phyloP scores from a whole-genome alignment of 2,797 vertebrate species.

The Arrhamphus sclerolepis region DNA sequence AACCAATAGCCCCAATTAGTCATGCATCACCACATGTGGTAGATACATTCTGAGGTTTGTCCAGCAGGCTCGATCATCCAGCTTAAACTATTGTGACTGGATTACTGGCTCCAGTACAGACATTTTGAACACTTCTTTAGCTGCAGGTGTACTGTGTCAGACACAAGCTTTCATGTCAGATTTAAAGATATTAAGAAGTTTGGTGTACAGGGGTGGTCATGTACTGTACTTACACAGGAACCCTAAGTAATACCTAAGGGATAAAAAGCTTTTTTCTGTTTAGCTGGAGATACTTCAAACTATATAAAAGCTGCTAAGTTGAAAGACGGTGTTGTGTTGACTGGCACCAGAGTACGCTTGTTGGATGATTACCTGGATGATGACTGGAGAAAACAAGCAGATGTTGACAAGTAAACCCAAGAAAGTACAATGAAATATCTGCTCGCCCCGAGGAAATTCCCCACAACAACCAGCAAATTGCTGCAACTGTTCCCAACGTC shows the following conservation, averaged over 20 bases:
- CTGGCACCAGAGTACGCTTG: too few relatives aligned
- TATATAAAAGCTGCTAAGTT: too few relatives aligned
- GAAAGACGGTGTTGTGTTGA: too few relatives aligned
- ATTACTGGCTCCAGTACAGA: slow-evolving; percentile 44
- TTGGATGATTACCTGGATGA: too few relatives aligned
- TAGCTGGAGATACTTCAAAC: too few relatives aligned
- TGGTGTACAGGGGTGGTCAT: slow-evolving; percentile 3
- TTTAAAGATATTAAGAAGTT: slow-evolving; percentile 24
- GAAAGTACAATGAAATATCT: not conserved
- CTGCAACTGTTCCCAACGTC: too few relatives aligned
- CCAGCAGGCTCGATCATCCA: slow-evolving; percentile 35
- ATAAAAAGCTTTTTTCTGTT: too few relatives aligned
- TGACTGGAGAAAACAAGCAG: too few relatives aligned
- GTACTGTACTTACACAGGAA: not conserved
- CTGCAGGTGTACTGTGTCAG: slow-evolving; percentile 57
- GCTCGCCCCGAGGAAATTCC: too few relatives aligned
- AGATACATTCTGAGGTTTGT: slow-evolving; percentile 65
- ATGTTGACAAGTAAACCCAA: too few relatives aligned
- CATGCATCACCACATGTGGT: slow-evolving; percentile 78
- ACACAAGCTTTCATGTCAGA: slow-evolving; percentile 39
- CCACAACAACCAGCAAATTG: too few relatives aligned
- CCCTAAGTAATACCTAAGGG: too few relatives aligned
- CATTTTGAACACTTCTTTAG: slow-evolving; percentile 39
- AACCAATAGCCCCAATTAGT: slow-evolving; percentile 75
- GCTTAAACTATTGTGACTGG: slow-evolving; percentile 47